A percentile compares a stretch with the other conserved stretches of the same genome.
phyloP scores from a whole-genome alignment of 2,888 invertebrate species.

The Ceramica pisi region DNA sequence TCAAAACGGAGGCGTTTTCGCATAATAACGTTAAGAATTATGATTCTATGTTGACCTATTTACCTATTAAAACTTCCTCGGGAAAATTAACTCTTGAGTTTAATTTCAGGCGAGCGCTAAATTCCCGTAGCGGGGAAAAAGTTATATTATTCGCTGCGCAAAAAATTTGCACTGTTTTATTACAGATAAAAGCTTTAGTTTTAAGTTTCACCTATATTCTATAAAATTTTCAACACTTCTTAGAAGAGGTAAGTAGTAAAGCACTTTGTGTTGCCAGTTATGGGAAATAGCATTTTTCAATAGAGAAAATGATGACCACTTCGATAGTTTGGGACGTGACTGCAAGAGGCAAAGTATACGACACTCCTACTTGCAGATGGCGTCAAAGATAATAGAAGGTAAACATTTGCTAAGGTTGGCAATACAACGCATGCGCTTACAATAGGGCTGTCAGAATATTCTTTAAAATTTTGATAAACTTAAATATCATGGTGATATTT shows the following conservation, averaged over 20 bases:
- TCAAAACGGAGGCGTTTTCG: conserved; percentile 52
- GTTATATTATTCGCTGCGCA: neutral
- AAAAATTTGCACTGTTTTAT: conserved; percentile 8
- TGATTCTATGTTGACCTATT: conserved; percentile 55
- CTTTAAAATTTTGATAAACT: neutral
- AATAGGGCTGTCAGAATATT: conserved; percentile 41
- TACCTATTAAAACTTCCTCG: conserved; percentile 45
- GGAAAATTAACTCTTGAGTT: conserved; percentile 49
- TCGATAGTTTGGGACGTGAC: conserved; percentile 49
- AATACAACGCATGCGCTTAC: conserved; percentile 51
- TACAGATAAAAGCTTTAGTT: conserved; percentile 31
- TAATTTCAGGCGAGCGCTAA: conserved; percentile 33
- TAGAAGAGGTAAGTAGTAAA: neutral
- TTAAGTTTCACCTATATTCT: neutral
- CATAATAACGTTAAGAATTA: conserved; percentile 45
- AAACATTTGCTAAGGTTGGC: conserved; percentile 79
- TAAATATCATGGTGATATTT: too few species aligned
- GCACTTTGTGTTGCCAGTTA: conserved; percentile 23
- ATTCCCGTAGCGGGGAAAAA: conserved; percentile 28
- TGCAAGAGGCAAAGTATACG: conserved; percentile 50
- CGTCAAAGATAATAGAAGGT: conserved; percentile 81
- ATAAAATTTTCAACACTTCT: conserved; percentile 8
- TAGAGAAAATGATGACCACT: conserved; percentile 23
- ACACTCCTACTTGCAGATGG: conserved; percentile 64
- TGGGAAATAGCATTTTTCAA: conserved; percentile 30